Evolutionary conservation across 2,888 invertebrate genomes (phyloP).

Genomic region (Diarsia rubi): DNA sequence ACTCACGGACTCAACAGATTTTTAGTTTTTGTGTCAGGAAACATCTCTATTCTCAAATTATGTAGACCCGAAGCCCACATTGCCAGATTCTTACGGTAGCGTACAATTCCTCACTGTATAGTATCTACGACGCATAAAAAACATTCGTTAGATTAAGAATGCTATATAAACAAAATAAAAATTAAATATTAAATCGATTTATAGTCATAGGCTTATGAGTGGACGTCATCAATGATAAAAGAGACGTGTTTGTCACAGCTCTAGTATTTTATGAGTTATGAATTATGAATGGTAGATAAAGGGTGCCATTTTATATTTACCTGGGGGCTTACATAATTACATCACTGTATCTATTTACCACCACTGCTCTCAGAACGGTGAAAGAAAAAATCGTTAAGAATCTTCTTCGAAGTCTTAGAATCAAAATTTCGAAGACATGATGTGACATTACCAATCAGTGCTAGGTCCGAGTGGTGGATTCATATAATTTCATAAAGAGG

Average conservation of each 20-base stretch:
- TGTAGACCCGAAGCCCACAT: neutral
- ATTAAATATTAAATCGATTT: constrained; percentile 22
- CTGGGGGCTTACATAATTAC: no score
- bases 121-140: neutral
- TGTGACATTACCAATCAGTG: no score
- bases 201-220: constrained; percentile 22
- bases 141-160: constrained; percentile 22
- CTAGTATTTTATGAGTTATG: neutral
- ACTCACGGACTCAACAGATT: no score
- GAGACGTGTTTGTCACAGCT: neutral
- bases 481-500: no score
- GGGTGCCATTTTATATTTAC: no score
- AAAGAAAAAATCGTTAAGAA: no score
- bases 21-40: no score
- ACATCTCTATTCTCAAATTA: neutral
- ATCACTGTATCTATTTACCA: no score
- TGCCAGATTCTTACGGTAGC: neutral
- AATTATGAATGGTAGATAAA: neutral
- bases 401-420: no score
- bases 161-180: constrained; percentile 26
- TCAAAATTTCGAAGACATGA: no score
- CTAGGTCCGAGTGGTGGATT: no score
- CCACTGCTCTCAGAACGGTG: no score
- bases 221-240: constrained; percentile 30
- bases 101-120: neutral